Base-by-base conservation (phyloP, 2,113 vertebrate species). In the Oxygymnocypris stewartii region DNA sequence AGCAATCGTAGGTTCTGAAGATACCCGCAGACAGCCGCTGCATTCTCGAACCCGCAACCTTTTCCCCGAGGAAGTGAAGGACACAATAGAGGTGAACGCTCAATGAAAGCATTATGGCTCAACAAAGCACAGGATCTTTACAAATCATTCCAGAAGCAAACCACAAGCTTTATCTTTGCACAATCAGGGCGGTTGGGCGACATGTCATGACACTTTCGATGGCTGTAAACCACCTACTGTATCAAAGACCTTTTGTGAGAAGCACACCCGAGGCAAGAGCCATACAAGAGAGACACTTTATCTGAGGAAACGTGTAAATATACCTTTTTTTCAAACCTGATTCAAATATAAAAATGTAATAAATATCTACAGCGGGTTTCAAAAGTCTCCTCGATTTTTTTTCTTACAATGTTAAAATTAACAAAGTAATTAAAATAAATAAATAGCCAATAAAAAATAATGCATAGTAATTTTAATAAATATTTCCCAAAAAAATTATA, bases 131-230 rank as follows among this genome's bases (percentile, higher is more conserved):
- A 14, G 6, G 31, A 61, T 61, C 79, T 63, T 63, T 63, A 63
- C 14, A 71, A 71, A 71, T 71, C 81, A 4, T 71, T 51, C 28
- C 80, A 51, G 18, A 71, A 71, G 28, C 2, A 83, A 51, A 71
- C 44, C 81, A 54, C 81, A 83, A 31, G 61, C 40, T 82, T 44
- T 31, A 65, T 42, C 40, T 63, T 28, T 20, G 61, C 6, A 51
- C 51, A 49, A 83, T 83, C 81, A 81, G 3, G 28, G 73, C 7
- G 54, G 42, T 63, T 88, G 23, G 61, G 18, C 28, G 14, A 54
- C 80, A 75, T 79, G 85, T 86, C 74, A 42, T 28, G 87, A 83
- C 47, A 65, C 67, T n/a, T n/a, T n/a, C 42, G 16, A 75, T 37
- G 78, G 47, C 59, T 69, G 9, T 23, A 69, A 49, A 82, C 37